These are phyloP conservation scores for Lateolabrax maculatus DNA, from an alignment of 2,797 vertebrate genomes.

Conservation along the genomic window DNA sequence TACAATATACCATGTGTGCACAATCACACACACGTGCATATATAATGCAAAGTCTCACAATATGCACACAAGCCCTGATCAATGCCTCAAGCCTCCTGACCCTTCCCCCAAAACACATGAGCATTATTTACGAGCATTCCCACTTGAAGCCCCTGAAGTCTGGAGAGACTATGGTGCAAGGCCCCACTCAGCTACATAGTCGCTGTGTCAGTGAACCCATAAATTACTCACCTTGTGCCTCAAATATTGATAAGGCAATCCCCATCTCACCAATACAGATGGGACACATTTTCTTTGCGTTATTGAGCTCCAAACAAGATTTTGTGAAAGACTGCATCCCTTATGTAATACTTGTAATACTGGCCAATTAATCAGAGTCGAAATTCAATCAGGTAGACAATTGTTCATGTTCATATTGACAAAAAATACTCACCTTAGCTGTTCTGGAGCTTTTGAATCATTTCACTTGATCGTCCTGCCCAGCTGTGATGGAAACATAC, in stretches of 20 bases:
- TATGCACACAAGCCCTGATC: slow-evolving; percentile 59
- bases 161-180: slow-evolving; percentile 45
- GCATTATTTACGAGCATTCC: slow-evolving; percentile 73
- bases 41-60: slow-evolving; percentile 61
- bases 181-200: slow-evolving; percentile 59
- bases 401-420: background rate
- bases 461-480: background rate
- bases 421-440: background rate
- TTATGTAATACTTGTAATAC: slow-evolving; percentile 54
- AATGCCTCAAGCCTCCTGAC: slow-evolving; percentile 57
- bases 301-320: slow-evolving; percentile 13
- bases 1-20: slow-evolving; percentile 68
- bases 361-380: no score
- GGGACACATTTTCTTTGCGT: slow-evolving; percentile 35
- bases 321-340: slow-evolving; percentile 37
- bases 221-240: slow-evolving; percentile 76
- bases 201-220: slow-evolving; percentile 75
- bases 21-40: slow-evolving; percentile 56
- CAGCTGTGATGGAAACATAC: background rate
- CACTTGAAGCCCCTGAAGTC: slow-evolving; percentile 68
- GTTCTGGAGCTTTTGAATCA: background rate
- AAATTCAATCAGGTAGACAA: background rate
- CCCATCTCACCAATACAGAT: slow-evolving; percentile 58
- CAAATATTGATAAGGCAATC: slow-evolving; percentile 85
- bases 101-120: slow-evolving; percentile 64